Base-by-base conservation (phyloP, 2,888 invertebrate species). In the Ctenicera cuprea region DNA sequence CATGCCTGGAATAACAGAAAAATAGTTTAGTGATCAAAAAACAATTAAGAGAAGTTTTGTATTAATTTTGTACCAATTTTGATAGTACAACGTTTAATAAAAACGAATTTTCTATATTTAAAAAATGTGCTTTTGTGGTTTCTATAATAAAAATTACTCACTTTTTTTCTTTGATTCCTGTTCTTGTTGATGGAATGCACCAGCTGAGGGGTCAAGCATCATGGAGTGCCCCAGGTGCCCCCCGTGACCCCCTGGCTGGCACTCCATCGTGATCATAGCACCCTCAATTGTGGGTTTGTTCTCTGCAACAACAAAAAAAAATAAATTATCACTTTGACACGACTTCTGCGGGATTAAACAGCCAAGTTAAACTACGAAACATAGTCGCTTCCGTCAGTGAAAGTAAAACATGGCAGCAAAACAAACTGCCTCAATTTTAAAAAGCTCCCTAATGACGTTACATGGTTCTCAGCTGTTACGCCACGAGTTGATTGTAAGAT, bases 191-290 rank as follows among this genome's bases (percentile, higher is more conserved):
- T 86, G 86, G 81, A 85, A 84, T 73, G 82, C 81, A 70, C 82
- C 83, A 71, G 82, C 81, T 26, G 85, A 83, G 80, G 86, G 86
- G 81, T 87, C 87, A 80, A 87, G 81, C 84, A 87, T 86, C 86
- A 87, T 86, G 86, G 87, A 87, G 86, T 87, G 87, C 84, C 87
- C 87, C 86, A 87, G 86, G 85, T 87, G 87, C 81, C 86, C 87
- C 77, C 85, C 86, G 80, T 87, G 87, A 83, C 86, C 86, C 81
- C 87, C 87, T 84, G 87, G 86, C 80, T 87, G 87, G 83, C 87
- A 87, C 87, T 87, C 87, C 87, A 87, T 87, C 82, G 87, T 87
- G 83, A 87, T 87, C 87, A 87, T 87, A 82, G 84, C 85, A 84
- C 86, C 85, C 85, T 87, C 87, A 85, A 86, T 86, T 41, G 70